phyloP scores from a whole-genome alignment of 2,797 vertebrate genomes.

The Phoebastria nigripes region DNA sequence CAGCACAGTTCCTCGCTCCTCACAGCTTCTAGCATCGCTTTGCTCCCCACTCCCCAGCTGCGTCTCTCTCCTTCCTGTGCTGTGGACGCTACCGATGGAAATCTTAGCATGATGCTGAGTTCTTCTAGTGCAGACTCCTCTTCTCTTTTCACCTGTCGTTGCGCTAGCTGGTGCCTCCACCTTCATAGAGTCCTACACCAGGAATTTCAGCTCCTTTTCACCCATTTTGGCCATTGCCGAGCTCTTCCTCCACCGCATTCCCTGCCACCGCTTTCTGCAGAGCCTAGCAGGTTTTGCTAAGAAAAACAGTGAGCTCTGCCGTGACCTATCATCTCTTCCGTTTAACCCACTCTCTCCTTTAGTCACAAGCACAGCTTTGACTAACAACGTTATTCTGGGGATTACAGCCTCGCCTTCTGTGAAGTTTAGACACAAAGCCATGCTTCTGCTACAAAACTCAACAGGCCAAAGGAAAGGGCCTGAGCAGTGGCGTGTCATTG shows the following conservation, averaged over 20 bases:
- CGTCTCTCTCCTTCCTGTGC: not conserved
- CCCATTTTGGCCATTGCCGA: not conserved
- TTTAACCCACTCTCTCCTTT: not conserved
- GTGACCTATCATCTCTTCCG: not conserved
- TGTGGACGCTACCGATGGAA: not conserved
- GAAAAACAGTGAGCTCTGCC: not conserved
- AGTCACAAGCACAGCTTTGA: not conserved
- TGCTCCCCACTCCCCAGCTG: fast-evolving
- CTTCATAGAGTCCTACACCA: not conserved
- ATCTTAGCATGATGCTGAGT: not conserved
- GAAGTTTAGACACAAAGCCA: not conserved
- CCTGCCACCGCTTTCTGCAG: not conserved
- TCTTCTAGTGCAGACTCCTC: not conserved
- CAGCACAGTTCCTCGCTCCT: not conserved
- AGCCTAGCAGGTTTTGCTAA: not conserved
- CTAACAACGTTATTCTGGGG: not conserved
- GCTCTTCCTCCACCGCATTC: not conserved
- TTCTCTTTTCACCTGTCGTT: not conserved
- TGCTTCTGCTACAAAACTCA: not conserved
- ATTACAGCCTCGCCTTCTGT: not conserved
- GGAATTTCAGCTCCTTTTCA: not conserved
- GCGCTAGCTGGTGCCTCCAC: not conserved
- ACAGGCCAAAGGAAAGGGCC: not conserved
- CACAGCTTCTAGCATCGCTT: not conserved
- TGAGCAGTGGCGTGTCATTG: fast-evolving